phyloP scores from a whole-genome alignment of 2,888 invertebrate genomes.

The Aphidius colemani region DNA sequence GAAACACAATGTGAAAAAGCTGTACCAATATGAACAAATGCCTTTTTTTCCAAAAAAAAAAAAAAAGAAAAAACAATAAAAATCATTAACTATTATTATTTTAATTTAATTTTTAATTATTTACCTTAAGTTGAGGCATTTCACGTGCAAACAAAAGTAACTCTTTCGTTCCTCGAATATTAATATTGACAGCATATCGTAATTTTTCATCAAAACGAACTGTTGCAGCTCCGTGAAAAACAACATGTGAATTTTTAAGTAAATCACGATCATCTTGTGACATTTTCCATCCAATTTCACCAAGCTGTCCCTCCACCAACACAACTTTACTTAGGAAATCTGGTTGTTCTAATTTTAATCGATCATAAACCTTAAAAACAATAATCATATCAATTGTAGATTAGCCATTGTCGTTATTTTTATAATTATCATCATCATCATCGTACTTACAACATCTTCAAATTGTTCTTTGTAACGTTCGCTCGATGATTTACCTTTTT shows the following conservation, averaged over 20 bases:
- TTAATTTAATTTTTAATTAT: conserved; percentile 16
- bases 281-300: conserved; percentile 62
- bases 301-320: conserved; percentile 65
- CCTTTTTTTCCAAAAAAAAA: conserved; percentile 37
- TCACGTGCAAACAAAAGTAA: conserved; percentile 68
- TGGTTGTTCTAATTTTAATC: conserved; percentile 61
- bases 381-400: too few species aligned
- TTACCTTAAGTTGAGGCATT: conserved; percentile 70
- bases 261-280: conserved; percentile 60
- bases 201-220: conserved; percentile 76
- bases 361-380: conserved; percentile 61
- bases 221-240: conserved; percentile 79
- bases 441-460: conserved; percentile 49
- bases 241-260: conserved; percentile 65
- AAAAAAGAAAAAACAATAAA: neutral
- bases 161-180: conserved; percentile 71
- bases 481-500: conserved; percentile 52
- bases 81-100: neutral
- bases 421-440: conserved; percentile 7
- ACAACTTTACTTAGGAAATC: conserved; percentile 63
- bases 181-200: conserved; percentile 69
- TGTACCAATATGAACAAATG: conserved; percentile 55
- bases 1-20: conserved; percentile 51
- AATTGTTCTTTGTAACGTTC: conserved; percentile 54
- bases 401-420: neutral